A percentile compares a stretch with the other conserved stretches of the same genome.
These are phyloP conservation scores for Drosophila niveifrons DNA, from an alignment of 2,888 invertebrate species.

Conservation along the genomic window DNA sequence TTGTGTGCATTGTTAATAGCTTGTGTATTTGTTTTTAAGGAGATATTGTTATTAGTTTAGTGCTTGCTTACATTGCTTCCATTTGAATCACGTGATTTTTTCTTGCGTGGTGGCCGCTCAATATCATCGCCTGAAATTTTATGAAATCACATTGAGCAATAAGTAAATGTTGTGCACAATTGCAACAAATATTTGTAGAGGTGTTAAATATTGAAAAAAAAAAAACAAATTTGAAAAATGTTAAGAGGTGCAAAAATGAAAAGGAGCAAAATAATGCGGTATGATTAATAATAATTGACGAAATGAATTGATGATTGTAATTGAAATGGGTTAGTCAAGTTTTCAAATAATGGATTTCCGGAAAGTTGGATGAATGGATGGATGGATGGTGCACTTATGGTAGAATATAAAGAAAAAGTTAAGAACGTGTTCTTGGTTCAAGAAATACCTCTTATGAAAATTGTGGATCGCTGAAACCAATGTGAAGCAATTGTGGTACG, in stretches of 20 bases:
- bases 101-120: constrained; percentile 84
- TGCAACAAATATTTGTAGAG: background rate
- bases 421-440: constrained; percentile 26
- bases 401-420: constrained; percentile 11
- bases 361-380: background rate
- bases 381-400: constrained; percentile 22
- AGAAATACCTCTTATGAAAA: constrained; percentile 71
- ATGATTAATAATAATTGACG: background rate
- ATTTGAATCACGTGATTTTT: constrained; percentile 84
- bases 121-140: constrained; percentile 81
- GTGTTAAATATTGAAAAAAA: constrained; percentile 12
- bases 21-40: background rate
- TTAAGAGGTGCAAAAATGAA: background rate
- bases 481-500: constrained; percentile 72
- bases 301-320: background rate
- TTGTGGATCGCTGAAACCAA: constrained; percentile 69
- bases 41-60: background rate
- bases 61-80: constrained; percentile 80
- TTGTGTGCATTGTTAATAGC: background rate
- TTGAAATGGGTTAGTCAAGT: background rate
- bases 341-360: background rate
- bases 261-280: background rate
- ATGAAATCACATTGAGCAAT: constrained; percentile 32
- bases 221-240: background rate
- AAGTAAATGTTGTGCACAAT: constrained; percentile 16